Base-by-base conservation (phyloP, 2,113 vertebrate genomes). In the Mugil cephalus region DNA sequence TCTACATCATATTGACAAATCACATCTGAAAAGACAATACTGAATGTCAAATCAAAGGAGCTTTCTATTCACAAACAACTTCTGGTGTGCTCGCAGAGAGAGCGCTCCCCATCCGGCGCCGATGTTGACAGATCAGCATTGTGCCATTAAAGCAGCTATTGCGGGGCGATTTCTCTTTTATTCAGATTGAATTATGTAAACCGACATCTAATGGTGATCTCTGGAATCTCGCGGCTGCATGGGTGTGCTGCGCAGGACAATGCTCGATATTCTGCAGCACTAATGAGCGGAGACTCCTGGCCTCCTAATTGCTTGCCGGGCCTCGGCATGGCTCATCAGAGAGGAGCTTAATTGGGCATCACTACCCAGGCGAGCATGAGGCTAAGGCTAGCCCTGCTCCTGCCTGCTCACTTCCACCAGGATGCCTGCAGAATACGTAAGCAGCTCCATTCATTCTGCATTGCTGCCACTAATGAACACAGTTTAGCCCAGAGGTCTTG, bases 281-380 rank as follows among this genome's bases (percentile, higher is more conserved):
- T 92, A 93, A 94, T 91, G 84, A 92, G 88, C 82, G 79, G 73
- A 85, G 72, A 88, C 86, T 92, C 83, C 84, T 81, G 75, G 80
- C 80, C 67, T 69, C 74, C 89, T 93, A 93, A 93, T 93, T 92
- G 88, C 92, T 80, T 70, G 85, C 83, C 65, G 54, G 82, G 86
- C 77, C 73, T 58, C 38, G 86, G 90, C 79, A 90, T 82, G 78
- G 88, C 86, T 94, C 91, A 91, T 93, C 92, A 92, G 86, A 90
- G 86, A 89, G 79, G 65, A 74, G 78, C 86, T 90, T 94, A 94
- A 93, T 93, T 94, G 92, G 90, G 90, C 90, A 92, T 93, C 90
- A 89, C 92, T 89, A 86, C 82, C 81, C 91, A 87, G 79, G 82
- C 83, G 82, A 88, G 89, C 82, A 87, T 77, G 82, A 86, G 87